Percentiles rank a stretch among this genome's conserved stretches.
Conservation (phyloP, 2,113 vertebrate species). For the Garra rufa region DNA sequence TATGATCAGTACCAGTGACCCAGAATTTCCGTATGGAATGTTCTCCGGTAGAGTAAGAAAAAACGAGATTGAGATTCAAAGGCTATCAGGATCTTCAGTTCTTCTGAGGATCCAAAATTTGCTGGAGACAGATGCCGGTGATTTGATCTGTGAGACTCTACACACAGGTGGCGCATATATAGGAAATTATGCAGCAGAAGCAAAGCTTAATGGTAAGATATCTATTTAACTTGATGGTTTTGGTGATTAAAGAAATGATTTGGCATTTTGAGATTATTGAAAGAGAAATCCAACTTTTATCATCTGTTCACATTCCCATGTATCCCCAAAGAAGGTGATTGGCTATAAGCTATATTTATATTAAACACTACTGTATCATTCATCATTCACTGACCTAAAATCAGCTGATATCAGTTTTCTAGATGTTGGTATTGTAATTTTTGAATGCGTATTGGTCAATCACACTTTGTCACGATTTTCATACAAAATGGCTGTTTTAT, state of each 20-base stretch:
- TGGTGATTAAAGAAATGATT: neutral
- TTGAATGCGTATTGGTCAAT: neutral
- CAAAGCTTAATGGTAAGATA: constrained; percentile 76
- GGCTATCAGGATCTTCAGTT: constrained; percentile 65
- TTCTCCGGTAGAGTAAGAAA: constrained; percentile 45
- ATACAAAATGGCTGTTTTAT: neutral
- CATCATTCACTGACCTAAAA: neutral
- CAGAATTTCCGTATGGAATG: constrained; percentile 52
- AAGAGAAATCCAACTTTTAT: neutral
- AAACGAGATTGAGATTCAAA: constrained; percentile 67
- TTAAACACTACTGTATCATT: neutral
- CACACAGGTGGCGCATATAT: constrained; percentile 63
- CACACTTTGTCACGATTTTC: neutral
- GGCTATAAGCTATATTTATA: neutral
- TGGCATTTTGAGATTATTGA: neutral
- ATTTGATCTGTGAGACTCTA: constrained; percentile 83
- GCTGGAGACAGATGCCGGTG: constrained; percentile 73
- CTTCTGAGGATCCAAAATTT: constrained; percentile 74
- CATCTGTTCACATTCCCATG: neutral
- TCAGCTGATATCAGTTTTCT: too few relatives aligned
- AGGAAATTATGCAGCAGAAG: constrained; percentile 80
- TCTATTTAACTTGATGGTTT: neutral
- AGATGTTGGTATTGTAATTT: neutral
- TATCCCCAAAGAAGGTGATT: neutral
- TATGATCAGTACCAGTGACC: constrained; percentile 72